Conservation (phyloP, 2,888 invertebrate species). For the Protonemura montana region DNA sequence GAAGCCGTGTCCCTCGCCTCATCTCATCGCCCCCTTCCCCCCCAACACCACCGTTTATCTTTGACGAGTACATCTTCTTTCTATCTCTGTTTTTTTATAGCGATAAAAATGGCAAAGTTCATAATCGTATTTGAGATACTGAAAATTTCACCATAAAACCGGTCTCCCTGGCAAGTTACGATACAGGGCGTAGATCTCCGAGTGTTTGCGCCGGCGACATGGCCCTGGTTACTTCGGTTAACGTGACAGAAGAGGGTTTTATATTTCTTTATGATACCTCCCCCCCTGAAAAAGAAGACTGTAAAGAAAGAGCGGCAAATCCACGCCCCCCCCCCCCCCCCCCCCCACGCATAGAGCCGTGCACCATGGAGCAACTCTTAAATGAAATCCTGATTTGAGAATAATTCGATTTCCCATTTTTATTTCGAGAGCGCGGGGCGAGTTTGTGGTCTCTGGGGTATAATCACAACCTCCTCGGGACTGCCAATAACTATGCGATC, state of each 20-base stretch:
- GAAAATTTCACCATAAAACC: not conserved
- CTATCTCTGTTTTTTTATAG: not conserved
- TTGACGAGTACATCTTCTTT: not conserved
- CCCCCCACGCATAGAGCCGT: not conserved
- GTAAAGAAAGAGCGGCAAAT: constrained; percentile 34
- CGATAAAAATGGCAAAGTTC: constrained; percentile 12
- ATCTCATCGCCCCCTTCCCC: not conserved
- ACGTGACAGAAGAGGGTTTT: constrained; percentile 16
- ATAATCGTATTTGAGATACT: constrained; percentile 5
- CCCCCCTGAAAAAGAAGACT: constrained; percentile 3
- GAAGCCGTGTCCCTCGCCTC: not conserved
- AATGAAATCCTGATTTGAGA: constrained; percentile 40
- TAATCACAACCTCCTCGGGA: constrained; percentile 20
- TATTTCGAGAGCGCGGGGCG: constrained; percentile 24
- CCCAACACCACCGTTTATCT: not conserved
- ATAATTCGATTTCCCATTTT: constrained; percentile 41
- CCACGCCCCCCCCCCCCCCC: not conserved
- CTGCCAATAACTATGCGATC: constrained; percentile 15
- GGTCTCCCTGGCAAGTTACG: not conserved
- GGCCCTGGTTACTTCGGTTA: not conserved
- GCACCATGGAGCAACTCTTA: not conserved
- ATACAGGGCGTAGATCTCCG: not conserved
- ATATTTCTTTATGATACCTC: not conserved
- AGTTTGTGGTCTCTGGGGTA: constrained; percentile 23
- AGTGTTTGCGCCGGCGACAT: not conserved